Conservation (phyloP, 2,113 vertebrate species). For the Trichechus manatus region DNA sequence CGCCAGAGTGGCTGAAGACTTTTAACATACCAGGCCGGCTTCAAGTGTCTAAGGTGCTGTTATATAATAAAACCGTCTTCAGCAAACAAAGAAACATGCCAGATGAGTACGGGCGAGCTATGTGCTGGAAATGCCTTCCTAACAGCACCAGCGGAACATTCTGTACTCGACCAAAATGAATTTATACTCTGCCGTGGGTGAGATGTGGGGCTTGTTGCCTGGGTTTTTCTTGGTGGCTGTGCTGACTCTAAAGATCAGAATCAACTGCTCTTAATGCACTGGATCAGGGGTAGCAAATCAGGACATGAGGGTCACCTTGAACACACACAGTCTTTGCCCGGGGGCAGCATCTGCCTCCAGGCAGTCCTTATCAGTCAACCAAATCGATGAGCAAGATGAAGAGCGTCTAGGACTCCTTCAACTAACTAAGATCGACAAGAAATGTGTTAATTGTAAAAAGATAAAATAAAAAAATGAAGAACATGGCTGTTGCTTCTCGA, state of each 20-base stretch:
- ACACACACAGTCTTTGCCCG: neutral
- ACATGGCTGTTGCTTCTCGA: neutral
- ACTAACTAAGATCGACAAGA: neutral
- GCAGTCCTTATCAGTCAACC: neutral
- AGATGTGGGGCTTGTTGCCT: neutral
- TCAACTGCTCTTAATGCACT: neutral
- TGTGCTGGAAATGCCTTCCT: slow-evolving; percentile 34
- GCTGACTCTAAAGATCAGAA: neutral
- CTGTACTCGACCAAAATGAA: slow-evolving; percentile 41
- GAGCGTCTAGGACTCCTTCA: neutral
- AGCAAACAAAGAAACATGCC: slow-evolving; percentile 62
- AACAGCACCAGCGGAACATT: slow-evolving; percentile 40
- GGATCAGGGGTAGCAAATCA: neutral
- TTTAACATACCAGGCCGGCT: slow-evolving; percentile 7
- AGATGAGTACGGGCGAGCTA: slow-evolving; percentile 56
- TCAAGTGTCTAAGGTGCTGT: neutral
- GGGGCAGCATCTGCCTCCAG: neutral
- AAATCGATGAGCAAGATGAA: neutral
- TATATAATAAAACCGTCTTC: slow-evolving; percentile 56
- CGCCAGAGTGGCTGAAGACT: neutral
- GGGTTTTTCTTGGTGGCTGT: neutral
- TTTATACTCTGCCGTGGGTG: neutral
- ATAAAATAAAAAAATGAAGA: neutral
- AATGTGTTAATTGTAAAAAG: neutral
- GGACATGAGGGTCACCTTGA: neutral